These are phyloP conservation scores for Molossus molossus DNA, from an alignment of 2,797 vertebrate species.

Conservation along the genomic window DNA sequence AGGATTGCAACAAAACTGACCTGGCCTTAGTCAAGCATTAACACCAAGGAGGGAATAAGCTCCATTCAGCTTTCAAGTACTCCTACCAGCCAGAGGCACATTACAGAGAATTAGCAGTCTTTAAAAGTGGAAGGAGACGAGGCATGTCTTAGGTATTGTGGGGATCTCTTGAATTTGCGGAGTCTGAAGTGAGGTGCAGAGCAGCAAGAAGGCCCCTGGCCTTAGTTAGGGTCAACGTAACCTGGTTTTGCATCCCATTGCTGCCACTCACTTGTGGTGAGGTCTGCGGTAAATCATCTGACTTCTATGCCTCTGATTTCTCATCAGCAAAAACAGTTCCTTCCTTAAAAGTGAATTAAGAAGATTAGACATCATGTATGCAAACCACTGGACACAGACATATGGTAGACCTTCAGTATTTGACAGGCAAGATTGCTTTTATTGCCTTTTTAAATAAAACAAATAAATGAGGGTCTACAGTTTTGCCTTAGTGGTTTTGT, in stretches of 20 bases:
- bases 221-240: background rate
- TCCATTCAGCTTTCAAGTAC: background rate
- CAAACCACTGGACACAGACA: background rate
- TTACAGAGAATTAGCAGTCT: background rate
- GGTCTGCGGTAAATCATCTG: background rate
- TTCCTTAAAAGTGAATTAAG: background rate
- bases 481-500: background rate
- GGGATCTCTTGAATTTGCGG: background rate
- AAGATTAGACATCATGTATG: background rate
- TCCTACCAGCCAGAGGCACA: constrained; percentile 18
- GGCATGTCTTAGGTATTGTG: background rate
- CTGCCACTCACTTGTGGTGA: rapidly evolving
- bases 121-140: background rate
- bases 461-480: background rate
- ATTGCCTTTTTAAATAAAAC: constrained; percentile 8
- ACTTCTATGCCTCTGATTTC: background rate
- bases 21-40: background rate
- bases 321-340: background rate
- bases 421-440: background rate
- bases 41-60: background rate
- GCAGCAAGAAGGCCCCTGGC: background rate
- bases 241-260: background rate
- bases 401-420: background rate
- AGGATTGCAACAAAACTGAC: background rate
- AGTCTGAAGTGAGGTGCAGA: background rate